Percentiles rank a stretch among this genome's conserved stretches.
phyloP scores from a whole-genome alignment of 35 echinoderm and acorn worm genomes.

The Amphiura filiformis region DNA sequence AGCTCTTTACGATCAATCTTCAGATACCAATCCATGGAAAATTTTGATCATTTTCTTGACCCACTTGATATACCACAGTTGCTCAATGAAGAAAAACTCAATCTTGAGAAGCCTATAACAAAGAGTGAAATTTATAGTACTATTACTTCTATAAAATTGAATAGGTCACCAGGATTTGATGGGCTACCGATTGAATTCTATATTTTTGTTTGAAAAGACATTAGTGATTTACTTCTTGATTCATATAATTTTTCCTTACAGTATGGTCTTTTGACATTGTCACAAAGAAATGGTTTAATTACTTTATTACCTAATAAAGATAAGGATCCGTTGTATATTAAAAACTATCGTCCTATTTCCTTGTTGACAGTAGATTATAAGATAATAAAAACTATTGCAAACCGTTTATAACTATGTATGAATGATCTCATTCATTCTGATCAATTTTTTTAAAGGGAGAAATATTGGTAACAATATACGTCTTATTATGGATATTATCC shows the following conservation, averaged over 20 bases:
- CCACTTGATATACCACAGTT: not conserved
- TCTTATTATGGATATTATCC: not conserved
- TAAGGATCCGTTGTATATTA: conserved; percentile 25
- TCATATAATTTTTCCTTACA: not conserved
- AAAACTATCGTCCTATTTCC: conserved; percentile 42
- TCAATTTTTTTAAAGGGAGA: not conserved
- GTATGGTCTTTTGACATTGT: conserved; percentile 12
- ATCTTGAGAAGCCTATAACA: conserved; percentile 1
- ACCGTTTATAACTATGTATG: not conserved
- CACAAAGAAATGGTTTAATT: conserved; percentile 18
- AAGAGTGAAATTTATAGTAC: conserved; percentile 10
- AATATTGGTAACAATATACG: not conserved
- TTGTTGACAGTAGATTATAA: conserved; percentile 23
- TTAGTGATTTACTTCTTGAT: conserved; percentile 23
- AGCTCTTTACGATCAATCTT: not conserved
- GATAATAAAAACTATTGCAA: conserved; percentile 7
- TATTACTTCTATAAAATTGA: conserved; percentile 25
- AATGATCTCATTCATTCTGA: conserved; percentile 15
- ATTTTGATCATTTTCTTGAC: not conserved
- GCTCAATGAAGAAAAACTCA: not conserved
- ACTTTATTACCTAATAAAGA: not conserved
- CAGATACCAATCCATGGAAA: not conserved
- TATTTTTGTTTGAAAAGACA: conserved; percentile 10
- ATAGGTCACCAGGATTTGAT: conserved; percentile 38
- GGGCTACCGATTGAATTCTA: conserved; percentile 40